A percentile compares a stretch with the other conserved stretches of the same genome.
Conservation (phyloP, 2,797 vertebrate genomes). For the Scolopax bukidnonensis region DNA sequence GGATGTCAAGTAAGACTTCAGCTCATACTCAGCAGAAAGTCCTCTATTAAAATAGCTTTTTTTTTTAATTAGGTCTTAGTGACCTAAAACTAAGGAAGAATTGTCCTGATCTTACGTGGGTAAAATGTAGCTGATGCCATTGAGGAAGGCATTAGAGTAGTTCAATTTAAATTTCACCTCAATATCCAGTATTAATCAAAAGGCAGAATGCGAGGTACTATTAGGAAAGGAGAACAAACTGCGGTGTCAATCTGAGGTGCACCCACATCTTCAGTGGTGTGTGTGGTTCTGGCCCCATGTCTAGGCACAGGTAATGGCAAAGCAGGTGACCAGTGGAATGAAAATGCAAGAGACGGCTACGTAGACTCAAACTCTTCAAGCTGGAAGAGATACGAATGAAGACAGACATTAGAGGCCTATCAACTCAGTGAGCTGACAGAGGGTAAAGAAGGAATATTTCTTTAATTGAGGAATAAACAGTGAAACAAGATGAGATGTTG, state of each 20-base stretch:
- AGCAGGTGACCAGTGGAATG: not conserved
- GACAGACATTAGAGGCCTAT: not conserved
- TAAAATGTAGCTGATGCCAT: not conserved
- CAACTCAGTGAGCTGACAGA: not conserved
- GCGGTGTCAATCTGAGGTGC: not conserved
- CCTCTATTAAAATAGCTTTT: not conserved
- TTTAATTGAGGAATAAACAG: not conserved
- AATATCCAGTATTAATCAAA: not conserved
- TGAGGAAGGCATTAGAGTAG: not conserved
- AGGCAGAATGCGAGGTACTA: not conserved
- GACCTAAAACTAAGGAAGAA: not conserved
- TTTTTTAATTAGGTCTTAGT: not conserved
- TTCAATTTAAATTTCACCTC: not conserved
- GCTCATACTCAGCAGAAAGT: not conserved
- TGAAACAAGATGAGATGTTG: not conserved
- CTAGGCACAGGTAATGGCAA: not conserved
- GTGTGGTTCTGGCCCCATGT: not conserved
- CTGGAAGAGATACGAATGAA: not conserved
- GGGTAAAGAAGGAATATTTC: not conserved
- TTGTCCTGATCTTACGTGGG: not conserved
- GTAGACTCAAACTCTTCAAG: not conserved
- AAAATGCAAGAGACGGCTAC: rapidly evolving
- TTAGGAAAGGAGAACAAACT: not conserved
- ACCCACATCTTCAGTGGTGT: not conserved
- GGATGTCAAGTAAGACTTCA: not conserved